Percentiles rank a stretch among this genome's conserved stretches.
Evolutionary conservation across 2,113 vertebrate species (phyloP).

Genomic region (Myotis lucifugus): DNA sequence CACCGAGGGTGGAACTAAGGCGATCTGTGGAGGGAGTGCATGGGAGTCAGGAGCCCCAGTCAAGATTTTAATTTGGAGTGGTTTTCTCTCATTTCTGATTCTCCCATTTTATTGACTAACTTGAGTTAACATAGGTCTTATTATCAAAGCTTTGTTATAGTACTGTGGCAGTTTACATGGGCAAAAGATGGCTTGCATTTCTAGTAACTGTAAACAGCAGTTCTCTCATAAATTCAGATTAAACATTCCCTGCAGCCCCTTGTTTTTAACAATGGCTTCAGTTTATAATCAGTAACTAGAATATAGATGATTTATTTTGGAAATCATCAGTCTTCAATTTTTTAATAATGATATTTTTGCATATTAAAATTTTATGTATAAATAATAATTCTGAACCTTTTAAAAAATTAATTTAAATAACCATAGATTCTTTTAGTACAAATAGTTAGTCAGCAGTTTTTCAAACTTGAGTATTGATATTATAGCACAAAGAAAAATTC

Average conservation of each 20-base stretch:
- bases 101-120: conserved; percentile 23
- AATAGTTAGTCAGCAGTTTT: background rate
- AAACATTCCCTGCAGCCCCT: background rate
- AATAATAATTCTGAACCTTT: conserved; percentile 43
- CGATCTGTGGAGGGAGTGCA: background rate
- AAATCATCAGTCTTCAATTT: conserved; percentile 38
- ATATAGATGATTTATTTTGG: conserved; percentile 7
- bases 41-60: background rate
- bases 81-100: conserved; percentile 60
- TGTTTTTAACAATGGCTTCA: conserved; percentile 46
- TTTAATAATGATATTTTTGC: conserved; percentile 36
- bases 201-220: background rate
- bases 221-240: conserved; percentile 10
- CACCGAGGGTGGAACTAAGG: background rate
- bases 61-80: conserved; percentile 27
- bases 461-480: background rate
- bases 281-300: background rate
- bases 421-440: background rate
- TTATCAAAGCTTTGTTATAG: background rate
- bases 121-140: background rate
- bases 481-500: background rate
- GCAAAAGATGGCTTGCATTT: background rate
- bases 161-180: background rate
- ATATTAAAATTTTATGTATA: conserved; percentile 26
- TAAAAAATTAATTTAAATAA: conserved; percentile 32